Evolutionary conservation across 2,888 invertebrate genomes (phyloP).

Genomic region (Lithophane leautieri): DNA sequence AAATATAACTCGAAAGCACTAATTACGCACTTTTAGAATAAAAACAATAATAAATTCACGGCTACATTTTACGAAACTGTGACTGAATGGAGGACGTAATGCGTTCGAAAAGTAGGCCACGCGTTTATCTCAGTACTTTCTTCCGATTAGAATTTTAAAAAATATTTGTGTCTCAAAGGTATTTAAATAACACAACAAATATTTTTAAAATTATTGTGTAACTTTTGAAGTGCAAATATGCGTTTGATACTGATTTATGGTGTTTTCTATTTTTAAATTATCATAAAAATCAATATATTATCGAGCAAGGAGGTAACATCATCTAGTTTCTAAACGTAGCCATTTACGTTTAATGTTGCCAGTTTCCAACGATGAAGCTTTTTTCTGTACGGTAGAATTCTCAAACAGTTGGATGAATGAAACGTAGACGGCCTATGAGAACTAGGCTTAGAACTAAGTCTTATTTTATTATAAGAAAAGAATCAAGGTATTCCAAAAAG

Average conservation of each 20-base stretch:
- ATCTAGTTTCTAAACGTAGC: conserved; percentile 70
- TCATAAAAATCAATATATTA: conserved; percentile 56
- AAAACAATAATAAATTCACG: conserved; percentile 79
- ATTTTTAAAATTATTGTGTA: conserved; percentile 58
- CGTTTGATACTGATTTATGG: conserved; percentile 49
- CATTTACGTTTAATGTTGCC: conserved; percentile 60
- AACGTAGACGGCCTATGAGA: neutral
- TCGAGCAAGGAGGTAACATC: conserved; percentile 52
- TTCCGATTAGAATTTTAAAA: conserved; percentile 60
- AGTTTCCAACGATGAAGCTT: conserved; percentile 24
- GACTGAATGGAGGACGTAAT: conserved; percentile 74
- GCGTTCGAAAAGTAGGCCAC: conserved; percentile 74
- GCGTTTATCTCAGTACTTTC: conserved; percentile 60
- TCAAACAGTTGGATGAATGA: neutral
- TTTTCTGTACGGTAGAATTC: conserved; percentile 56
- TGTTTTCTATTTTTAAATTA: conserved; percentile 66
- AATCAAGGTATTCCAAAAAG: neutral
- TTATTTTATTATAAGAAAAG: neutral
- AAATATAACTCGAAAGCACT: conserved; percentile 76
- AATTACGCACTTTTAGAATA: conserved; percentile 78
- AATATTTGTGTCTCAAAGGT: conserved; percentile 62
- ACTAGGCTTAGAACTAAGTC: neutral
- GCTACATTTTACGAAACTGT: conserved; percentile 82
- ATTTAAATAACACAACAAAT: conserved; percentile 59
- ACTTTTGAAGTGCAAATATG: conserved; percentile 54